These are phyloP conservation scores for Agrilus cyanescens DNA, from an alignment of 2,888 invertebrate species.

Conservation along the genomic window DNA sequence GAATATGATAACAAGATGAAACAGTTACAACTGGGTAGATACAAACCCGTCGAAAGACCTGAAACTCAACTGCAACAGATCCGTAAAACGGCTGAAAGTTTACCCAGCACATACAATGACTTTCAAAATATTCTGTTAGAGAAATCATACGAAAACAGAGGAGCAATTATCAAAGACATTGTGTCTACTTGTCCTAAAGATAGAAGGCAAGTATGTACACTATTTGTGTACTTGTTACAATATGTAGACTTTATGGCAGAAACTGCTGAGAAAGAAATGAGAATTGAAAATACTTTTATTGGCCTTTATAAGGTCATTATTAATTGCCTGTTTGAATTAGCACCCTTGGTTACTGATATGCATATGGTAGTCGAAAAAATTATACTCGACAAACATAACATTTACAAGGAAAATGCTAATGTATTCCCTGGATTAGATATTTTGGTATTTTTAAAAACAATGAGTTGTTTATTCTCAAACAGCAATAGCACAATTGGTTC, in stretches of 20 bases:
- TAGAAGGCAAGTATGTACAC: conserved; percentile 49
- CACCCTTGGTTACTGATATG: conserved; percentile 33
- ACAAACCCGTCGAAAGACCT: too few species aligned
- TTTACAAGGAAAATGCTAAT: conserved; percentile 47
- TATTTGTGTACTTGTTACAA: conserved; percentile 69
- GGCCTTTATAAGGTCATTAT: not conserved
- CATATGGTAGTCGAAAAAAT: conserved; percentile 24
- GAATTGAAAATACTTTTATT: conserved; percentile 41
- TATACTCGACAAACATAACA: conserved; percentile 58
- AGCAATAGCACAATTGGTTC: conserved; percentile 51
- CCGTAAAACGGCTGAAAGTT: too few species aligned
- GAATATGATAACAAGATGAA: conserved; percentile 75
- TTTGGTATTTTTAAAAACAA: conserved; percentile 69
- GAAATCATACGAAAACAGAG: conserved; percentile 52
- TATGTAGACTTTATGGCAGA: conserved; percentile 58
- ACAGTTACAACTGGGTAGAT: conserved; percentile 39
- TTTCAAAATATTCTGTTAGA: conserved; percentile 19
- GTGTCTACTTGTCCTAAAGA: too few species aligned
- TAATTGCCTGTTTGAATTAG: conserved; percentile 53
- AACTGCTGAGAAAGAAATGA: conserved; percentile 27
- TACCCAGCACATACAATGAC: too few species aligned
- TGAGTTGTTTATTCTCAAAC: conserved; percentile 54
- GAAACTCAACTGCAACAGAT: too few species aligned
- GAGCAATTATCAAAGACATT: conserved; percentile 55
- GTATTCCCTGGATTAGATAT: conserved; percentile 55